phyloP scores from a whole-genome alignment of 2,888 invertebrate species.

The Lycaena phlaeas region DNA sequence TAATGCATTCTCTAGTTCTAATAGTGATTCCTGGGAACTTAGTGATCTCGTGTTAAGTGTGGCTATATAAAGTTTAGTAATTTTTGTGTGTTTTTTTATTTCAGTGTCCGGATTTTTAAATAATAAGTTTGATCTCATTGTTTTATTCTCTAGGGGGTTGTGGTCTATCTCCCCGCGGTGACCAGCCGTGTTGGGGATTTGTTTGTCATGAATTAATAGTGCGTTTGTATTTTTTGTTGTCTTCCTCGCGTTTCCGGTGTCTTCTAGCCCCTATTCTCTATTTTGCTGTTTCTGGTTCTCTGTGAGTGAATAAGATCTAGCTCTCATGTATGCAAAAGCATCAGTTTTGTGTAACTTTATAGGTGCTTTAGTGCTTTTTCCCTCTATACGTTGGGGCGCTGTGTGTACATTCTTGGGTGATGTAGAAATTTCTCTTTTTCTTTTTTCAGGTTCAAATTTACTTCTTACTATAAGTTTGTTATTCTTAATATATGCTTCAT shows the following conservation, averaged over 20 bases:
- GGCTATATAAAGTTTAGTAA: background rate
- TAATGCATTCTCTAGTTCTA: too few relatives aligned
- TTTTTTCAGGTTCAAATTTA: slow-evolving; percentile 1
- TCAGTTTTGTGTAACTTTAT: slow-evolving; percentile 8
- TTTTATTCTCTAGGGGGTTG: slow-evolving; percentile 4
- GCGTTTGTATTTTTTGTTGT: background rate
- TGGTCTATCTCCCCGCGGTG: slow-evolving; percentile 10
- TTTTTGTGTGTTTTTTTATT: background rate
- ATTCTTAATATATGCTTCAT: background rate
- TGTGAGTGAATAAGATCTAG: slow-evolving; percentile 7
- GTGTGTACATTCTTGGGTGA: slow-evolving; percentile 1
- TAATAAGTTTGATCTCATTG: background rate
- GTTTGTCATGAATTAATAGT: background rate
- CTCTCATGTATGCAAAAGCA: slow-evolving; percentile 11
- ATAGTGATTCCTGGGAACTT: too few relatives aligned
- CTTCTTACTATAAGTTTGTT: background rate
- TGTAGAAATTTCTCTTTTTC: slow-evolving; percentile 3
- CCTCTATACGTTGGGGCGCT: background rate
- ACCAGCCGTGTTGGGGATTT: slow-evolving; percentile 10
- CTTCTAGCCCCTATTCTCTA: slow-evolving; percentile 8
- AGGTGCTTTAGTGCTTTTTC: slow-evolving; percentile 4
- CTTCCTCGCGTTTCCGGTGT: slow-evolving; percentile 4
- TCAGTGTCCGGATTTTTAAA: background rate
- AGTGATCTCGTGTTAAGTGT: background rate
- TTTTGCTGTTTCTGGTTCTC: slow-evolving; percentile 4